Conservation (phyloP, 2,797 vertebrate species). For the Periophthalmus magnuspinnatus region DNA sequence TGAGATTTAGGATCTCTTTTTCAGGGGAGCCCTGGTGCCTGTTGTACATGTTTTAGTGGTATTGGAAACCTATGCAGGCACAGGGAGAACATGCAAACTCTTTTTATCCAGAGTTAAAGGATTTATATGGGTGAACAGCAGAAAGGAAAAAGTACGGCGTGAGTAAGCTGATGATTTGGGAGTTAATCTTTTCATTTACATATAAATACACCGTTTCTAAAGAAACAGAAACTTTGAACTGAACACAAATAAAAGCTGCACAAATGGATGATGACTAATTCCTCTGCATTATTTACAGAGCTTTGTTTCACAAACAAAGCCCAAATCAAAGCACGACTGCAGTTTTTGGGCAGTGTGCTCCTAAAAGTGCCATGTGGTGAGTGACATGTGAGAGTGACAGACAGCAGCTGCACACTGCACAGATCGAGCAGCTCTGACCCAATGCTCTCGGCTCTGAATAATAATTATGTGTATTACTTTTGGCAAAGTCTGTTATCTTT, state of each 20-base stretch:
- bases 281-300: background rate
- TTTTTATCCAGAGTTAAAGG: no score
- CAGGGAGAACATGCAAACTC: no score
- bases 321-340: background rate
- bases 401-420: background rate
- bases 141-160: no score
- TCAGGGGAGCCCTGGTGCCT: no score
- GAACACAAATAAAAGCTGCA: background rate
- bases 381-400: constrained; percentile 4
- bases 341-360: background rate
- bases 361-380: background rate
- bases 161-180: no score
- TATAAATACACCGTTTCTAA: no score
- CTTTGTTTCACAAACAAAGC: background rate
- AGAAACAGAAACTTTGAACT: background rate
- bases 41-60: no score
- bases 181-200: no score
- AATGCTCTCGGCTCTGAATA: background rate
- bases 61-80: no score
- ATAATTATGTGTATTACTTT: background rate
- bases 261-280: background rate
- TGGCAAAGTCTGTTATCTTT: background rate
- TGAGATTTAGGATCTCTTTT: no score
- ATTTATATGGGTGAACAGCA: no score
- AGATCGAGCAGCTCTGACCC: background rate